Base-by-base conservation (phyloP, 2,888 invertebrate species). In the Ormyrus nitidulus region DNA sequence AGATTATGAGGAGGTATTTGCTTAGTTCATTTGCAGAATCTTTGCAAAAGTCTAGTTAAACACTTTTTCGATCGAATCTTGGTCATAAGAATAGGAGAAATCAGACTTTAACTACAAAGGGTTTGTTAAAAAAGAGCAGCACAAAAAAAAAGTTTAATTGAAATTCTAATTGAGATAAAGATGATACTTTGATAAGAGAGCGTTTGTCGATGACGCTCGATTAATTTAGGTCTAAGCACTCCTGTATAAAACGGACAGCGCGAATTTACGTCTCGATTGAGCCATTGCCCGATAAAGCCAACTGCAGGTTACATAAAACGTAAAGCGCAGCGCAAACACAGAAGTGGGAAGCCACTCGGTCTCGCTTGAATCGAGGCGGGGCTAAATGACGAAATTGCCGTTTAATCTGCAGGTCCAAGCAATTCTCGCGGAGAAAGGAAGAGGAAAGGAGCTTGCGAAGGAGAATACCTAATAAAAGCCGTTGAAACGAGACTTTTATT, bases 381-480 rank as follows among this genome's bases (percentile, higher is more conserved):
- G 53, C 61, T 59, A 75, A 75, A 61, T 59, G 68, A 66, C 61
- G 74, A 9, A 7, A 58, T 59, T 9, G 61, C 48, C 59, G 9
- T 49, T 56, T 65, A 65, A 74, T 58, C 58, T 48, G 7, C 61
- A 46, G 6, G 34, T 34, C 34, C 34, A 4, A 34, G 4, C 3
- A 4, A 34, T 34, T 34, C 4, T 34, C 34, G 34, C 59, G 48
- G 9, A 10, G n/a, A 34, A 4, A 34, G 34, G 34, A 34, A 34
- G 34, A 2, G 34, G 4, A 34, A 34, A 58, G 48, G 46, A 48
- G 44, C 54, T 13, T 44, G 51, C 13, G 59, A 58, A 59, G 11
- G 13, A 19, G n/a, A 34, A 51, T 64, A 64, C 19, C 68, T 72
- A 78, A 78, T 78, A 61, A 72, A 78, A 78, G 19, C 48, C 53